These are phyloP conservation scores for Drosophila tsacasi DNA, from an alignment of 1,140 invertebrate genomes.

Conservation along the genomic window DNA sequence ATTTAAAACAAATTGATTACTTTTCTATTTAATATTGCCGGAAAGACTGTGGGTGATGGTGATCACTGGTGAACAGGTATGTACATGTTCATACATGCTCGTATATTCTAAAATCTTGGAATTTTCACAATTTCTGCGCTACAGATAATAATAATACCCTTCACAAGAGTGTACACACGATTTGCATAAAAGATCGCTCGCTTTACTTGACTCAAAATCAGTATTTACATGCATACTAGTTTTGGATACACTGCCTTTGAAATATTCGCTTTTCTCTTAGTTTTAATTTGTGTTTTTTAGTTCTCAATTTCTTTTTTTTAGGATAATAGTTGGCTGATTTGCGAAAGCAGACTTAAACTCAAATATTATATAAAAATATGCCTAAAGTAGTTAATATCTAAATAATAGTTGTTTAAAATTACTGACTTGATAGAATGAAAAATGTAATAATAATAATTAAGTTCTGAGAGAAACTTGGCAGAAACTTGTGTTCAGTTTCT, in stretches of 20 bases:
- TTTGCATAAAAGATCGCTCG: conserved; percentile 5
- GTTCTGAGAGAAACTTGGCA: not conserved
- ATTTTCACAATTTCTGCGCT: not conserved
- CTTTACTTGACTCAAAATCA: conserved; percentile 4
- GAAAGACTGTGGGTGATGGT: not conserved
- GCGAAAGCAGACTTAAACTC: conserved; percentile 14
- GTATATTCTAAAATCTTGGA: not conserved
- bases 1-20: not conserved
- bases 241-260: conserved; percentile 12
- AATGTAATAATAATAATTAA: not conserved
- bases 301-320: not conserved
- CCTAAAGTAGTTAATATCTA: conserved; percentile 8
- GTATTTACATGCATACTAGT: conserved; percentile 11
- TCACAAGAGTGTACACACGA: conserved; percentile 3
- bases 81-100: no score
- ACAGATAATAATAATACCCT: conserved; percentile 9
- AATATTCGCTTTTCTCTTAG: not conserved
- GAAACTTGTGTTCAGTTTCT: not conserved
- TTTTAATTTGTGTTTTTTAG: not conserved
- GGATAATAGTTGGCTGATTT: conserved; percentile 1
- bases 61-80: not conserved
- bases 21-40: no score
- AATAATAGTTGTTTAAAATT: conserved; percentile 11
- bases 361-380: conserved; percentile 15
- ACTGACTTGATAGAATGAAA: conserved; percentile 13